These are phyloP conservation scores for Andrena fulva DNA, from an alignment of 2,888 invertebrate species.

Conservation along the genomic window DNA sequence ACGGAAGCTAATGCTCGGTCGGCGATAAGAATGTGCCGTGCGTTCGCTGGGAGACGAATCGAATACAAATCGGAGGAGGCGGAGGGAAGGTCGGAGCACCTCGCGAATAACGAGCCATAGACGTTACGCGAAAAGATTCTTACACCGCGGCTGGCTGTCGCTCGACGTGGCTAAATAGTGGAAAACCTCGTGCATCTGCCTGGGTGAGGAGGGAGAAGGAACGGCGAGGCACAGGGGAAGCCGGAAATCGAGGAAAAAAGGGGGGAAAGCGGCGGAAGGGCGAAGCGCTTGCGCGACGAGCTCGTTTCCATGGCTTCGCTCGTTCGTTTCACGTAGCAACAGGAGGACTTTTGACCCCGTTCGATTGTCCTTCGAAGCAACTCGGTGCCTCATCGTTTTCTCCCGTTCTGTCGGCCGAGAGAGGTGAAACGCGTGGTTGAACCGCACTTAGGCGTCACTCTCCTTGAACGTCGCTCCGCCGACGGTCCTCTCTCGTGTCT, in stretches of 20 bases:
- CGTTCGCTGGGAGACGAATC: slow-evolving; percentile 47
- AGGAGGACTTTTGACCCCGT: slow-evolving; percentile 79
- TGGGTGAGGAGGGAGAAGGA: neutral
- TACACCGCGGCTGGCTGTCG: neutral
- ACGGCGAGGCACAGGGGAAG: slow-evolving; percentile 15
- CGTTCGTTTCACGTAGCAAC: slow-evolving; percentile 76
- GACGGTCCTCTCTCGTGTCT: neutral
- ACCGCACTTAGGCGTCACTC: slow-evolving; percentile 45
- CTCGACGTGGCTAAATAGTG: slow-evolving; percentile 33
- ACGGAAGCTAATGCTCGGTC: slow-evolving; percentile 57
- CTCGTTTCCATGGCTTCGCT: slow-evolving; percentile 76
- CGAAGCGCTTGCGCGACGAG: slow-evolving; percentile 70
- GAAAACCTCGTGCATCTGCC: slow-evolving; percentile 55
- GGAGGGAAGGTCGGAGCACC: slow-evolving; percentile 38
- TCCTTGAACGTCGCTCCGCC: slow-evolving; percentile 11
- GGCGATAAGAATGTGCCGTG: slow-evolving; percentile 60
- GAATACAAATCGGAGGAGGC: slow-evolving; percentile 54
- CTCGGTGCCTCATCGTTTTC: slow-evolving; percentile 64
- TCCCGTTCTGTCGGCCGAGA: slow-evolving; percentile 56
- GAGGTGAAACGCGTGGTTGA: slow-evolving; percentile 65
- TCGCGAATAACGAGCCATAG: slow-evolving; percentile 29
- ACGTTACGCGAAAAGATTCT: neutral
- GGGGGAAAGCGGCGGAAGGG: slow-evolving; percentile 58
- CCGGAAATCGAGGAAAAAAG: slow-evolving; percentile 69
- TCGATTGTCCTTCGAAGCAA: slow-evolving; percentile 78